phyloP scores from a whole-genome alignment of 2,797 vertebrate genomes.

The Sparidentex hasta region DNA sequence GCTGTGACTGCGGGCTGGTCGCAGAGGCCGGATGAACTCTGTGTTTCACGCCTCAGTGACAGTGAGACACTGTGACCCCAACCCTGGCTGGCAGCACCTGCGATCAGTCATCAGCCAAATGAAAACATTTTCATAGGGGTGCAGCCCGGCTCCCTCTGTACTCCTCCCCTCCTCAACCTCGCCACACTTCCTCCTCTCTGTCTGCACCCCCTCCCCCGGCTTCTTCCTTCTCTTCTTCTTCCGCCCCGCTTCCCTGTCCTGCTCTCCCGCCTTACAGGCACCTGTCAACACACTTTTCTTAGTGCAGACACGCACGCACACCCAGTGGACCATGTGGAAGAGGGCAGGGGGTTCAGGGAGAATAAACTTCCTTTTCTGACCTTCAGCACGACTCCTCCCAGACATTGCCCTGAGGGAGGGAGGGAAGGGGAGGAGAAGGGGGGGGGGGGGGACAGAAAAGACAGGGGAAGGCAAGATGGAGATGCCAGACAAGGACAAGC shows the following conservation, averaged over 20 bases:
- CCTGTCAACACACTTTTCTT: slow-evolving; percentile 82
- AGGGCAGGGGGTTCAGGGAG: slow-evolving; percentile 73
- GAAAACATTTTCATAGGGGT: slow-evolving; percentile 87
- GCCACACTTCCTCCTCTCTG: slow-evolving; percentile 46
- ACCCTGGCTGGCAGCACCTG: slow-evolving; percentile 81
- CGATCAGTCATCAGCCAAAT: slow-evolving; percentile 82
- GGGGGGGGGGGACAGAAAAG: slow-evolving; percentile 4
- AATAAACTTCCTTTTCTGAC: slow-evolving; percentile 80
- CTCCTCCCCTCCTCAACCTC: slow-evolving; percentile 46
- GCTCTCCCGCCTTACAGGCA: slow-evolving; percentile 70
- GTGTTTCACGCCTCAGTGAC: slow-evolving; percentile 74
- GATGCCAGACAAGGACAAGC: slow-evolving; percentile 57
- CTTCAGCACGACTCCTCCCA: slow-evolving; percentile 61
- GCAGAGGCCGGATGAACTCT: slow-evolving; percentile 55
- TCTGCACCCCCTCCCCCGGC: slow-evolving; percentile 19
- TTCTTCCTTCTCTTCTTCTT: slow-evolving; percentile 27
- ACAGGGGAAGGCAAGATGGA: slow-evolving; percentile 39
- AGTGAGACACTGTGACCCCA: slow-evolving; percentile 75
- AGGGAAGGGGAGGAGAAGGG: not conserved
- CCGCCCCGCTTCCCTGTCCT: slow-evolving; percentile 48
- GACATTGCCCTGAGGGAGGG: slow-evolving; percentile 57
- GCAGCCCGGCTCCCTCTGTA: slow-evolving; percentile 22
- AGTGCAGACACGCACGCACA: slow-evolving; percentile 68
- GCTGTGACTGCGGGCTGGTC: slow-evolving; percentile 26
- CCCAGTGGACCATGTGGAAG: slow-evolving; percentile 68